A percentile compares a stretch with the other conserved stretches of the same genome.
These are phyloP conservation scores for Arrhopalites spinosus DNA, from an alignment of 2,888 invertebrate species.

Conservation along the genomic window DNA sequence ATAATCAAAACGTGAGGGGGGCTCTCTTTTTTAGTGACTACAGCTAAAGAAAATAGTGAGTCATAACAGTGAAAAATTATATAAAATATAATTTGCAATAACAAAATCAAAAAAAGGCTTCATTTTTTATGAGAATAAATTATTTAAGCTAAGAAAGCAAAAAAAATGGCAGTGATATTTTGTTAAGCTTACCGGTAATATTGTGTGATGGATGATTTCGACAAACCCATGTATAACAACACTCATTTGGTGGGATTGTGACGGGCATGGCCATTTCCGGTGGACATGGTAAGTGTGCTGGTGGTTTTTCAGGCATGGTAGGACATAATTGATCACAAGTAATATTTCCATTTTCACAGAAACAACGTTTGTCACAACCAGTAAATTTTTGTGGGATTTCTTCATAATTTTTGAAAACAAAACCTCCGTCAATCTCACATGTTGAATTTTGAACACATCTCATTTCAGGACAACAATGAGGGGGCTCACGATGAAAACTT, in stretches of 20 bases:
- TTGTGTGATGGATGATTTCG: slow-evolving; percentile 29
- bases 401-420: slow-evolving; percentile 75
- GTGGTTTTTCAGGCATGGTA: slow-evolving; percentile 76
- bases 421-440: slow-evolving; percentile 69
- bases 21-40: too few relatives aligned
- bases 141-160: background rate
- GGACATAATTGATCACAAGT: slow-evolving; percentile 83
- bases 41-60: too few relatives aligned
- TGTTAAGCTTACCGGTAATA: background rate
- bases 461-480: slow-evolving; percentile 81
- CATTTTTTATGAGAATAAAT: background rate
- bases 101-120: background rate
- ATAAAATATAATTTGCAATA: background rate
- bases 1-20: too few relatives aligned
- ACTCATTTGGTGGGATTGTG: slow-evolving; percentile 75
- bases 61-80: too few relatives aligned
- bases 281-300: slow-evolving; percentile 74
- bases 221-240: slow-evolving; percentile 79
- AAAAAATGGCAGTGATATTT: background rate
- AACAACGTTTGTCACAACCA: slow-evolving; percentile 78
- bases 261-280: slow-evolving; percentile 68
- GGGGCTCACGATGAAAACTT: slow-evolving; percentile 69
- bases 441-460: slow-evolving; percentile 81
- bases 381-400: slow-evolving; percentile 78
- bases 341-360: slow-evolving; percentile 84